Percentiles rank a stretch among this genome's conserved stretches.
phyloP scores from a whole-genome alignment of 2,113 vertebrate genomes.

The Hypomesus transpacificus region DNA sequence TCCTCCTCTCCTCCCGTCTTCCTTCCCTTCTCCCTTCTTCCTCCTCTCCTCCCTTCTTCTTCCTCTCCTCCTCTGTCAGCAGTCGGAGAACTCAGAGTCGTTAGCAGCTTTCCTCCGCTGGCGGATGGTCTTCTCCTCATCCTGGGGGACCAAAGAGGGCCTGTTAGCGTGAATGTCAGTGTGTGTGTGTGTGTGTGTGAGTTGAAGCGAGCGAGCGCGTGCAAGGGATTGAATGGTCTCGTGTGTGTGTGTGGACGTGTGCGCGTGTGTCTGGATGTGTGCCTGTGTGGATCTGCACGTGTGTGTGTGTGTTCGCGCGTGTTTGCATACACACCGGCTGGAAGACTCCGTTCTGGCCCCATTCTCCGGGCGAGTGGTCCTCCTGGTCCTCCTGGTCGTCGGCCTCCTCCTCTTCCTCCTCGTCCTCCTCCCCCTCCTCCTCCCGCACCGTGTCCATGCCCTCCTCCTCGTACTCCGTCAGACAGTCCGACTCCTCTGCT shows the following conservation, averaged over 20 bases:
- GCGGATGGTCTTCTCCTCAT: slow-evolving; percentile 70
- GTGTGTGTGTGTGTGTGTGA: not conserved
- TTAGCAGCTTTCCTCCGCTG: slow-evolving; percentile 64
- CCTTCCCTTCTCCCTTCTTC: not conserved
- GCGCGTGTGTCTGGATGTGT: not conserved
- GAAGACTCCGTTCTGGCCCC: slow-evolving; percentile 68
- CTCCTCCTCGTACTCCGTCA: slow-evolving; percentile 89
- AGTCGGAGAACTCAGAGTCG: slow-evolving; percentile 72
- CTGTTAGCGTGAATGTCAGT: not conserved
- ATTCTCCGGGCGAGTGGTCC: slow-evolving; percentile 67
- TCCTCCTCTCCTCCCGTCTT: not conserved
- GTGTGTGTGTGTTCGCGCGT: not conserved
- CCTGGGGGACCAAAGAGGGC: slow-evolving; percentile 44
- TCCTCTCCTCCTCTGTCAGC: slow-evolving; percentile 52
- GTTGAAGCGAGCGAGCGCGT: too few species aligned
- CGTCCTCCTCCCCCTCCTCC: slow-evolving; percentile 61
- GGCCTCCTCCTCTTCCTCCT: slow-evolving; percentile 72
- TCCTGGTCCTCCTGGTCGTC: slow-evolving; percentile 53
- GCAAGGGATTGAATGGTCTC: too few species aligned
- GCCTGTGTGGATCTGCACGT: not conserved
- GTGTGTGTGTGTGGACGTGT: not conserved
- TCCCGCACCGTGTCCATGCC: slow-evolving; percentile 77
- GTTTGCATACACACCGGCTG: slow-evolving; percentile 58
- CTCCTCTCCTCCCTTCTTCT: not conserved
- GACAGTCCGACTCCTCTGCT: slow-evolving; percentile 87